phyloP scores from a whole-genome alignment of 2,113 vertebrate genomes.

The Neofelis nebulosa region DNA sequence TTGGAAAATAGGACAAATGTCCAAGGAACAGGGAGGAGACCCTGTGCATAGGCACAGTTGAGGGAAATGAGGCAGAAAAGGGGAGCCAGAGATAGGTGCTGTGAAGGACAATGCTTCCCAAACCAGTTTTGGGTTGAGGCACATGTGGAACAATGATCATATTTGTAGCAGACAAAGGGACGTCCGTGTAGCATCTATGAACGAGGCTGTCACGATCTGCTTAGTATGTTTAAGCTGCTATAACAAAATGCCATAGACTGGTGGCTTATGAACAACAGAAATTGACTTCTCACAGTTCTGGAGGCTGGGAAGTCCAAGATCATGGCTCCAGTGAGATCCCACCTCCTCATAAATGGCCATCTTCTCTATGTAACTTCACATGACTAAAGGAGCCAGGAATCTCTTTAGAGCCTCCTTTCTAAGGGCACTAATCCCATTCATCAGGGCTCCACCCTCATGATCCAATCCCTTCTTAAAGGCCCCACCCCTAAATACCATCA shows the following conservation, averaged over 20 bases:
- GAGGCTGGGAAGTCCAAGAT: neutral
- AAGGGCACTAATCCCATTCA: neutral
- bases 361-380: neutral
- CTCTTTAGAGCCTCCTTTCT: neutral
- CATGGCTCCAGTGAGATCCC: neutral
- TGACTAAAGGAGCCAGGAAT: neutral
- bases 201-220: neutral
- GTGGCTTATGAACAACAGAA: neutral
- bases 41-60: rapidly evolving
- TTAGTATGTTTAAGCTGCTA: neutral
- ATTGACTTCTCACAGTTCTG: neutral
- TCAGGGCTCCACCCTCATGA: neutral
- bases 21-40: neutral
- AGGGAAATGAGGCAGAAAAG: neutral
- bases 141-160: neutral
- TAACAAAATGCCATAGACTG: neutral
- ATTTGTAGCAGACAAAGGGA: no score
- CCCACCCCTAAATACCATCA: neutral
- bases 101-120: neutral
- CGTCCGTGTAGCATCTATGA: neutral
- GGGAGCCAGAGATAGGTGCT: neutral
- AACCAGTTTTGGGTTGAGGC: neutral
- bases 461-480: neutral
- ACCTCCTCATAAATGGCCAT: neutral
- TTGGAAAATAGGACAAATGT: neutral